These are phyloP conservation scores for Aurelia coerulea DNA, from an alignment of 30 jellyfish, hydroid and myxozoan genomes.

Conservation along the genomic window DNA sequence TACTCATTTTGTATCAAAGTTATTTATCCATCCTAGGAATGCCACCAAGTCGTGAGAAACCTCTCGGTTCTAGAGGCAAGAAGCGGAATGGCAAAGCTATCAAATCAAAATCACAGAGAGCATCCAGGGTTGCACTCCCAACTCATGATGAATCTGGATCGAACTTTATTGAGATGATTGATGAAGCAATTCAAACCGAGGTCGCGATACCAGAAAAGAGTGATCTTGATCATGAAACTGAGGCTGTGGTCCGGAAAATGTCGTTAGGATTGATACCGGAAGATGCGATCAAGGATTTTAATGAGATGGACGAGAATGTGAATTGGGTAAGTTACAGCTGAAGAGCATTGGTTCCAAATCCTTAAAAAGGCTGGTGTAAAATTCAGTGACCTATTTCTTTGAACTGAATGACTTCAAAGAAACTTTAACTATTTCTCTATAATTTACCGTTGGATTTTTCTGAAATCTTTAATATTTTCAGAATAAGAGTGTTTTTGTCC, in stretches of 20 bases:
- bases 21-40: neutral
- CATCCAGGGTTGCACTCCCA: conserved; percentile 13
- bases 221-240: conserved; percentile 10
- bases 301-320: conserved; percentile 17
- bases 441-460: no score
- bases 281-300: conserved; percentile 30
- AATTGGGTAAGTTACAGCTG: conserved; percentile 40
- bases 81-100: conserved; percentile 40
- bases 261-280: conserved; percentile 35
- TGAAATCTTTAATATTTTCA: no score
- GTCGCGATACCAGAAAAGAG: conserved; percentile 47
- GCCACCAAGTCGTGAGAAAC: conserved; percentile 62
- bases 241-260: conserved; percentile 22
- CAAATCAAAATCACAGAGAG: conserved; percentile 18
- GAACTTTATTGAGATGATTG: conserved; percentile 42
- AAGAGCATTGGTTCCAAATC: no score
- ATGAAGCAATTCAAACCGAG: conserved; percentile 65
- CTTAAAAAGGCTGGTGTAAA: no score
- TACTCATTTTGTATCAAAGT: no score
- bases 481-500: no score
- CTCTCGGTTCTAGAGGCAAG: conserved; percentile 46
- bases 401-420: no score
- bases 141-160: conserved; percentile 24
- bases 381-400: no score
- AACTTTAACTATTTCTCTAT: no score